Evolutionary conservation across 1,140 invertebrate genomes (phyloP).

Genomic region (Chrysopa pallens): DNA sequence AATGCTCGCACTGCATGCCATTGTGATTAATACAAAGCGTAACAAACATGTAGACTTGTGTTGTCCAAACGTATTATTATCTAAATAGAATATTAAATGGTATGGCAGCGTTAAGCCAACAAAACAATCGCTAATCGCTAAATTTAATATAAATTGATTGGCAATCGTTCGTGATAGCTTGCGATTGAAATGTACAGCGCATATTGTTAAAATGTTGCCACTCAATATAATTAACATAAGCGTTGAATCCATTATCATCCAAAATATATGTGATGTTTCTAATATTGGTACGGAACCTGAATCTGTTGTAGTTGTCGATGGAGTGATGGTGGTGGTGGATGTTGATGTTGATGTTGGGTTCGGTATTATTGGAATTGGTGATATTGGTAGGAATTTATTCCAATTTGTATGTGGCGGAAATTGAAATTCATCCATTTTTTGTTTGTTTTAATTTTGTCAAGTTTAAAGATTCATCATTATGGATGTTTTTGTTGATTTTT

Average conservation of each 20-base stretch:
- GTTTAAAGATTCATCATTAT: no score
- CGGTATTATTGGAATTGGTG: no score
- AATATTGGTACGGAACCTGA: no score
- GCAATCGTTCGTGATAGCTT: constrained; percentile 41
- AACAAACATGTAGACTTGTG: constrained; percentile 38
- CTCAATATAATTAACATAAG: constrained; percentile 42
- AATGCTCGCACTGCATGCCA: constrained; percentile 57
- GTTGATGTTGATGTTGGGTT: no score
- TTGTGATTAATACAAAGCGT: constrained; percentile 48
- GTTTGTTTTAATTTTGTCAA: no score
- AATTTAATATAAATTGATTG: constrained; percentile 53
- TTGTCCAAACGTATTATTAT: constrained; percentile 29
- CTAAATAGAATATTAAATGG: constrained; percentile 49
- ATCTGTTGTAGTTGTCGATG: no score
- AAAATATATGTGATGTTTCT: constrained; percentile 14
- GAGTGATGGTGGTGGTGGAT: no score
- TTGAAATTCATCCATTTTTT: no score
- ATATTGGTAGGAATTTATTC: no score
- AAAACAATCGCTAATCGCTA: constrained; percentile 53
- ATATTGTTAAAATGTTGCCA: constrained; percentile 52
- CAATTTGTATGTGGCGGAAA: no score
- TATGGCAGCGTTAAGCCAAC: constrained; percentile 54
- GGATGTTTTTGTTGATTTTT: no score
- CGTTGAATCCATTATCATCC: constrained; percentile 40
- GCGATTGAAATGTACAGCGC: constrained; percentile 43